Base-by-base conservation (phyloP, 2,797 vertebrate species). In the Artibeus jamaicensis region DNA sequence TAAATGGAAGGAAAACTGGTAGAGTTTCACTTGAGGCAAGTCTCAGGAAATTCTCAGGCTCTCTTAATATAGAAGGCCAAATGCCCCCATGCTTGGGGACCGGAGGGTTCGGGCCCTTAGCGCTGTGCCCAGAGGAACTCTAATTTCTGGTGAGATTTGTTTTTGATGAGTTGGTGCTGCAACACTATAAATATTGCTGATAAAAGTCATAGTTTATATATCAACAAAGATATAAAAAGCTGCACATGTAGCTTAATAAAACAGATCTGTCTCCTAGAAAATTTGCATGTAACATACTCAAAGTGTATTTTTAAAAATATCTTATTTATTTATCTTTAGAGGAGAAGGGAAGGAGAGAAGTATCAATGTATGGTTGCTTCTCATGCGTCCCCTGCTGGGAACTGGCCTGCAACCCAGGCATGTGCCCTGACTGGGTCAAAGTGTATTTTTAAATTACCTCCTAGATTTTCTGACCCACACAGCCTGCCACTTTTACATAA, bases 171-270 rank as follows among this genome's bases (percentile, higher is more conserved):
- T 97, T 1, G 2, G 22, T 59, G 89, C 53, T 26, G 89, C 82
- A 91, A 95, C 76, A 71, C 50, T 83, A 70, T 95, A 98, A 97
- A 67, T 95, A 97, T 89, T 97, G 71, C 77, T 98, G 83, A 95
- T 95, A 96, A 97, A 90, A 97, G 97, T 70, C 78, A 97, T n/a
- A 57, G 34, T 53, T 96, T 53, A 2, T 96, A 92, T 97, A 96
- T 96, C 95, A 97, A 95, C 21, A 84, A 70, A 79, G 83, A 94
- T 93, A 70, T 12, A 93, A 92, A 29, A 26, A 42, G 48, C 81
- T 97, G 71, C 39, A 18, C 94, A 91, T 37, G 39, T 92, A 62
- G 48, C 70, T 94, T 95, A 96, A 97, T 96, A 86, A 97, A 98
- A 97, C 77, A 97, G 84, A 92, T 93, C 85, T 92, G 78, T 94